A percentile compares a stretch with the other conserved stretches of the same genome.
These are phyloP conservation scores for Hucho hucho DNA, from an alignment of 2,113 vertebrate genomes.

Conservation along the genomic window DNA sequence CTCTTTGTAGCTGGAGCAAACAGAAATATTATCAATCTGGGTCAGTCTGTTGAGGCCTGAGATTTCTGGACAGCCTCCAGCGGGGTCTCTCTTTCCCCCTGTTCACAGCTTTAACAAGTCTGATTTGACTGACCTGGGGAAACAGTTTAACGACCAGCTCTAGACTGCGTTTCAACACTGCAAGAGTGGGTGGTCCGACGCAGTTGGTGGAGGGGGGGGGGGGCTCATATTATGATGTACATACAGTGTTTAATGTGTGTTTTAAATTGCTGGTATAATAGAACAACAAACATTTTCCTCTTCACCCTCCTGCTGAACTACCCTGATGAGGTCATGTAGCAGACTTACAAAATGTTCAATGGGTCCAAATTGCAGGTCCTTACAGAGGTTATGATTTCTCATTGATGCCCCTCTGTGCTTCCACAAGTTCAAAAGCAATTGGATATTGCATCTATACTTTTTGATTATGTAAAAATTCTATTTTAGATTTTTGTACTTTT, in stretches of 20 bases:
- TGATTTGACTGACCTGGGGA: slow-evolving; percentile 75
- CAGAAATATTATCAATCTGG: slow-evolving; percentile 42
- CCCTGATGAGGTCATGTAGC: slow-evolving; percentile 53
- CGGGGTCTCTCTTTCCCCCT: slow-evolving; percentile 45
- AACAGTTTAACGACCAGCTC: slow-evolving; percentile 71
- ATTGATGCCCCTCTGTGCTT: slow-evolving; percentile 43
- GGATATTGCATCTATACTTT: background rate
- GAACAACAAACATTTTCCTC: slow-evolving; percentile 67
- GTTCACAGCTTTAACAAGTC: slow-evolving; percentile 71
- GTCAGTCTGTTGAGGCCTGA: slow-evolving; percentile 40
- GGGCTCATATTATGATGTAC: slow-evolving; percentile 63
- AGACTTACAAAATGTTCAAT: slow-evolving; percentile 48
- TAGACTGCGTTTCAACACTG: slow-evolving; percentile 64
- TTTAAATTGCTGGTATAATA: slow-evolving; percentile 64
- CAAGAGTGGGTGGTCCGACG: slow-evolving; percentile 74
- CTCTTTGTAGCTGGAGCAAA: slow-evolving; percentile 26
- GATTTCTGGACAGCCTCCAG: slow-evolving; percentile 54
- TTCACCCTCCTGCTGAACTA: slow-evolving; percentile 50
- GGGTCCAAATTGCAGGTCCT: slow-evolving; percentile 54
- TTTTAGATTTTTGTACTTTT: background rate
- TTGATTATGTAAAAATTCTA: background rate
- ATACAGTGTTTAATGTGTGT: slow-evolving; percentile 47
- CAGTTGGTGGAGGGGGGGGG: slow-evolving; percentile 47
- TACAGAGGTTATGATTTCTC: slow-evolving; percentile 53
- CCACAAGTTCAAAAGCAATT: slow-evolving; percentile 13